Percentiles rank a stretch among this genome's conserved stretches.
Conservation (phyloP, 2,888 invertebrate species). For the Microctonus brassicae region DNA sequence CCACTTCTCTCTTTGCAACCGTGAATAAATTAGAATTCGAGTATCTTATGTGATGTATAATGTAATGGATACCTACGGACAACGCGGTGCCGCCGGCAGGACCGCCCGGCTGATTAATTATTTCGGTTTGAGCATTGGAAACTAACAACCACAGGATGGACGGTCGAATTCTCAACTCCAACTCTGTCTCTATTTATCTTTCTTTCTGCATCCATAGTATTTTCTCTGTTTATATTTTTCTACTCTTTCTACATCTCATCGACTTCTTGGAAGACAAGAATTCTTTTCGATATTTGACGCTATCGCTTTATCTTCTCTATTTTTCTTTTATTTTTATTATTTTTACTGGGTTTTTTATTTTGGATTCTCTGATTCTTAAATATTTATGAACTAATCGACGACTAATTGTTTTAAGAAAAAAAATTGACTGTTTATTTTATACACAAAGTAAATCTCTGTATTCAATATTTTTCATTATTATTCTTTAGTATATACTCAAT, state of each 20-base stretch:
- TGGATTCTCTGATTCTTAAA: not conserved
- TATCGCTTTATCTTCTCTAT: constrained; percentile 33
- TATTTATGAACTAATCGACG: constrained; percentile 13
- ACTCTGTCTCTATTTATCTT: constrained; percentile 4
- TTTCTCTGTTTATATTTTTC: not conserved
- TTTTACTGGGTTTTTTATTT: constrained; percentile 13
- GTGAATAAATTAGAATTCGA: constrained; percentile 68
- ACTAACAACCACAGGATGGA: constrained; percentile 57
- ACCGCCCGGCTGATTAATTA: constrained; percentile 65
- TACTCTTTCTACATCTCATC: not conserved
- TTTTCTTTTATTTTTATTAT: constrained; percentile 21
- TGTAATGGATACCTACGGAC: constrained; percentile 63
- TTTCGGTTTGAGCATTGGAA: constrained; percentile 62
- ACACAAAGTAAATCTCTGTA: not conserved
- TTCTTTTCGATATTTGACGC: constrained; percentile 57
- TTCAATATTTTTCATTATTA: not conserved
- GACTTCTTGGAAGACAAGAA: constrained; percentile 58
- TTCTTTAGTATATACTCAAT: not conserved
- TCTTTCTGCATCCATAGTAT: not conserved
- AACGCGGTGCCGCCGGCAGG: constrained; percentile 46
- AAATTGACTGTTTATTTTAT: not conserved
- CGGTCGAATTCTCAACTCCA: constrained; percentile 30
- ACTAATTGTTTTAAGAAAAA: not conserved
- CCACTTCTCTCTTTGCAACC: constrained; percentile 30
- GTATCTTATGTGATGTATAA: constrained; percentile 66